A percentile compares a stretch with the other conserved stretches of the same genome.
These are phyloP conservation scores for Ictalurus punctatus DNA, from an alignment of 2,113 vertebrate genomes.

Conservation along the genomic window DNA sequence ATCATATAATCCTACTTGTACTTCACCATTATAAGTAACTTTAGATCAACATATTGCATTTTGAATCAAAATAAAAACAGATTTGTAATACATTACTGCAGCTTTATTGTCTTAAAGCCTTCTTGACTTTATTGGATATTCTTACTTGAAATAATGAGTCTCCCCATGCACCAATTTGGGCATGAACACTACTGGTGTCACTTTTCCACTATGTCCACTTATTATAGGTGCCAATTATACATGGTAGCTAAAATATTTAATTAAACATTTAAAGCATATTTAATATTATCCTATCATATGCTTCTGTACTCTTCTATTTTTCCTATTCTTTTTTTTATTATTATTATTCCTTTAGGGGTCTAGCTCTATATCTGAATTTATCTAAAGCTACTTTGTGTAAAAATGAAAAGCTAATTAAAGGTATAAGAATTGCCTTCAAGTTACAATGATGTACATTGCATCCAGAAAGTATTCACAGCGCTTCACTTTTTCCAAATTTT, in stretches of 20 bases:
- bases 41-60: conserved; percentile 12
- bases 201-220: background rate
- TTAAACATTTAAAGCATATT: background rate
- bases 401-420: background rate
- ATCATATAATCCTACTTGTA: background rate
- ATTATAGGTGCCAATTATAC: background rate
- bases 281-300: background rate
- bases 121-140: background rate
- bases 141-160: background rate
- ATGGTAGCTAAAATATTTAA: background rate
- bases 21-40: background rate
- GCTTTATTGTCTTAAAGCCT: background rate
- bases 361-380: too few species aligned
- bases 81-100: conserved; percentile 27
- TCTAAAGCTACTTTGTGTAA: background rate
- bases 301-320: background rate
- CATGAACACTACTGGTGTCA: background rate
- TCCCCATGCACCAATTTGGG: background rate
- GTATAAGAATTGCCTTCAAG: background rate
- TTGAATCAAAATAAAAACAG: conserved; percentile 36
- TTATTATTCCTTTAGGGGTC: too few species aligned
- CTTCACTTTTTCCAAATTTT: too few species aligned
- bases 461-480: too few species aligned
- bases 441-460: background rate
- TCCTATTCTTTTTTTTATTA: too few species aligned